Evolutionary conservation across 2,888 invertebrate species (phyloP), one percentile per base, ranked within the genome.

Genomic region (Antheraea assamensis): DNA sequence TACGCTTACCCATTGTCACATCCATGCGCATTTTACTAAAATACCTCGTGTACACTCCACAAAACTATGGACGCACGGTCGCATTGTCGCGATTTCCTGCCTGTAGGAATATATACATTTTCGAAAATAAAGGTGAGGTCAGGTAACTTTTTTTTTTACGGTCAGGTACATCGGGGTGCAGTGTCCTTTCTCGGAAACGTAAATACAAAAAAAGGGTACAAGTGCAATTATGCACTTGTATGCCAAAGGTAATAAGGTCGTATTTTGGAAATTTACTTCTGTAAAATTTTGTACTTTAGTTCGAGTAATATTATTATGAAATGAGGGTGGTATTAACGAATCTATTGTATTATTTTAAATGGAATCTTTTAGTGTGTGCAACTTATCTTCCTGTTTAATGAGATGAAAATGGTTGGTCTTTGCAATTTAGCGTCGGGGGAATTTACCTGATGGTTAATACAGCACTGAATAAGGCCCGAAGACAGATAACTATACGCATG

Each of bases 31-130:
- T 75, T 73, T 75, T 75, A 76, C 73, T 74, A 74, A 75, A 66
- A 73, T 73, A 21, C 27, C 31, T 31, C 31, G 66, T 66, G 66
- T 66, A 31, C 21, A 68, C 35, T 68, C 35, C 10, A 68, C 31
- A 68, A 68, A 68, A 72, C 10, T 27, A 58, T 61, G 58, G 27
- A 7, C 42, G 72, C 70, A 68, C 73, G 61, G 30, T 30, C 61
- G 82, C 77, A 89, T 92, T 92, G 92, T 92, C 88, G 86, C 86
- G 81, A 89, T 91, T 91, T 92, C 92, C 92, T 93, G 90, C 83
- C 82, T 79, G 84, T 88, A 87, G 88, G 35, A 85, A 79, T 73
- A 61, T 73, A 61, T 55, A 78, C 74, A 47, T 75, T 74, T 64
- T 77, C 78, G 76, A 80, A 77, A 80, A 80, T 83, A 84, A 85